These are phyloP conservation scores for Amphipoea lucens DNA, from an alignment of 2,888 invertebrate species.

Conservation along the genomic window DNA sequence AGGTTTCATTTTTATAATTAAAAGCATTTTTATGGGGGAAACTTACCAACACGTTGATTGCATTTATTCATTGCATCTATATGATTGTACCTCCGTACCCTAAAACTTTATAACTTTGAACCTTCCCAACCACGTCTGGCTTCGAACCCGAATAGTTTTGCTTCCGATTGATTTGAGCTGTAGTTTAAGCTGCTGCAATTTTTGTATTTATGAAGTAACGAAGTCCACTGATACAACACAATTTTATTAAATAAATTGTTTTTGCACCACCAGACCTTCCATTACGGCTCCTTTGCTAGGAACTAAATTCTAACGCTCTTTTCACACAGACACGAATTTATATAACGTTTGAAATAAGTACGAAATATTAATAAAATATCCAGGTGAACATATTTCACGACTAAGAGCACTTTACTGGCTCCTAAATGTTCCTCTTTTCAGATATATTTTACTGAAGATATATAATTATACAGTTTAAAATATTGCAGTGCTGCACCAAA, in stretches of 20 bases:
- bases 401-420: conserved; percentile 14
- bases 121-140: neutral
- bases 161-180: neutral
- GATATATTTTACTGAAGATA: conserved; percentile 21
- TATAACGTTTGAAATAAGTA: conserved; percentile 1
- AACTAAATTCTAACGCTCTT: neutral
- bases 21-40: conserved; percentile 15
- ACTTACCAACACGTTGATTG: conserved; percentile 10
- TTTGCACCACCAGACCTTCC: too few species aligned
- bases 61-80: conserved; percentile 10
- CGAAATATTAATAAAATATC: conserved; percentile 1
- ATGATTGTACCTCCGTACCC: conserved; percentile 5
- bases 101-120: conserved; percentile 24
- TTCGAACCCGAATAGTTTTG: conserved; percentile 16
- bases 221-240: neutral
- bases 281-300: neutral
- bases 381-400: conserved; percentile 37
- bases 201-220: neutral
- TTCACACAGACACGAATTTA: neutral
- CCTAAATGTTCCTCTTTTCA: conserved; percentile 32
- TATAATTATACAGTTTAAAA: conserved; percentile 30
- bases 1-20: too few species aligned
- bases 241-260: neutral
- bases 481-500: conserved; percentile 12
- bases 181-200: conserved; percentile 6